Evolutionary conservation across 2,888 invertebrate species (phyloP).

Genomic region (Melinaea menophilus): DNA sequence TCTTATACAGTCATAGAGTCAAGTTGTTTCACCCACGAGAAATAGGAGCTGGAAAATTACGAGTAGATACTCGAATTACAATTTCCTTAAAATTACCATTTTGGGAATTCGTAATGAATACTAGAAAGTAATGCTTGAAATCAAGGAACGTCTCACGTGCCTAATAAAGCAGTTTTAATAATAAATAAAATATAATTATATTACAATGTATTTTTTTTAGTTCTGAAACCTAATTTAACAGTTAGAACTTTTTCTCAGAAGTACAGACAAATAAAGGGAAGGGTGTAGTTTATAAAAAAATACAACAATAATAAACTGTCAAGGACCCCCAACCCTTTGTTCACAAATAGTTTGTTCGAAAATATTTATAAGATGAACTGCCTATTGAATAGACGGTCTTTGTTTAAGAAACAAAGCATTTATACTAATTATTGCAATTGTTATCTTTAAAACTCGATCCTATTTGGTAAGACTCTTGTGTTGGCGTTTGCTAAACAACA

Average conservation of each 20-base stretch:
- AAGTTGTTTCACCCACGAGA: too few species aligned
- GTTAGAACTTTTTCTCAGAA: too few species aligned
- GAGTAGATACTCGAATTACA: slow-evolving; percentile 9
- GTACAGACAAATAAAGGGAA: too few species aligned
- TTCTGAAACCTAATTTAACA: too few species aligned
- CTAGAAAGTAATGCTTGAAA: slow-evolving; percentile 18
- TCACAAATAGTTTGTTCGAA: neutral
- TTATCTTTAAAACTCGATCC: neutral
- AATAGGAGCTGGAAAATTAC: too few species aligned
- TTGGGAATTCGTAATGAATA: slow-evolving; percentile 12
- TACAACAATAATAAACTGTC: too few species aligned
- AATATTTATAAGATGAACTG: neutral
- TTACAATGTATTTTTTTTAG: too few species aligned
- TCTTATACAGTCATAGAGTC: too few species aligned
- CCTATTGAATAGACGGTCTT: neutral
- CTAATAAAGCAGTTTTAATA: slow-evolving; percentile 24
- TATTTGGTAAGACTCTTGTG: slow-evolving; percentile 1
- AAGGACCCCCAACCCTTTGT: too few species aligned
- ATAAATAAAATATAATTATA: too few species aligned
- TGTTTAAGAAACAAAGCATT: neutral
- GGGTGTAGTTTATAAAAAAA: too few species aligned
- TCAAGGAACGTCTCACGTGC: slow-evolving; percentile 19
- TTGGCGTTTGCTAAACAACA: slow-evolving; percentile 20
- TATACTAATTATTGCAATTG: neutral
- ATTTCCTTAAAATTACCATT: slow-evolving; percentile 8